Evolutionary conservation across 2,797 vertebrate species (phyloP), one percentile per base, ranked within the genome.

Genomic region (Oreonectes daqikongensis): DNA sequence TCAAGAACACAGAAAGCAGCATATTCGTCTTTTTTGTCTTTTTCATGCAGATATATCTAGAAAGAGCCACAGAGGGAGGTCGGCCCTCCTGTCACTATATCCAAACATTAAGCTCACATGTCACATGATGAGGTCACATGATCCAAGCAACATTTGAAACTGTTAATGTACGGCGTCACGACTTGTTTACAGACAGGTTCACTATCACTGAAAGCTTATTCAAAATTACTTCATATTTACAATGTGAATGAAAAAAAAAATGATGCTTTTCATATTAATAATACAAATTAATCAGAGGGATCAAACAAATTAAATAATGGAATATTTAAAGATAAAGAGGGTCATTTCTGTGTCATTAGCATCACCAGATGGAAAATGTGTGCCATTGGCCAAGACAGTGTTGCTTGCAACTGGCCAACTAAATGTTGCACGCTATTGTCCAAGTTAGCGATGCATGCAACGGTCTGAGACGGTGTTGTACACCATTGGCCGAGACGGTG

Each of bases 1-100:
- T 91, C 60, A 84, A 82, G 81, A 86, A 87, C 89, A 90, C 81
- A 15, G 82, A 84, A 90, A 92, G 86, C 90, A 89, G 90, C 85
- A 85, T 84, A n/a, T 18, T 59, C 17, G 14, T 60, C 53, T 28
- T 55, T n/a, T 57, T 32, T 57, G 26, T 20, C 71, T 66, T 81
- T 72, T 32, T 65, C 71, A 78, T 74, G 76, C 83, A 81, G 63
- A 22, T 75, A 77, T 57, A 38, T 69, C 24, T 63, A 65, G 50
- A 78, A 64, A 69, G 65, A 69, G 30, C 53, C 24, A 52, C 50
- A 44, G 64, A 28, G 52, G 50, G 42, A n/a, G 44, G 20, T 28
- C 35, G 4, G 22, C 8, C 4, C 44, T 46, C 32, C 40, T 0
- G 4, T 57, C 26, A 72, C 60, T 40, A 77, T n/a, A 75, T 46